Conservation (phyloP, 2,888 invertebrate species). For the Drosophila sordidula region DNA sequence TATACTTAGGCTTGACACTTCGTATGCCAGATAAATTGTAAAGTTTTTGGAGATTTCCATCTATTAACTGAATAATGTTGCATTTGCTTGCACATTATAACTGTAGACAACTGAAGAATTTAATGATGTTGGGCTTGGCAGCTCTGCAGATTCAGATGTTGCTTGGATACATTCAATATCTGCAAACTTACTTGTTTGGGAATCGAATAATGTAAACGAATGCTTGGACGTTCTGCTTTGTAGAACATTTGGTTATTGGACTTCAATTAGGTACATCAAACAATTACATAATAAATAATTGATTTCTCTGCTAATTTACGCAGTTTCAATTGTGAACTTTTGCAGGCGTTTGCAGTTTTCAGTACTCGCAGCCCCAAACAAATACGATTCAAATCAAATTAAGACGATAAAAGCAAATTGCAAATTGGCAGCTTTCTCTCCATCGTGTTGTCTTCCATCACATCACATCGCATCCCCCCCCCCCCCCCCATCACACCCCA, state of each 20-base stretch:
- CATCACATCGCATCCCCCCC: background rate
- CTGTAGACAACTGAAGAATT: no score
- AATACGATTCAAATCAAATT: constrained; percentile 74
- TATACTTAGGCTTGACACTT: no score
- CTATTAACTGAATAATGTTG: no score
- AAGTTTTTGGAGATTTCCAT: no score
- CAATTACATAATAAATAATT: constrained; percentile 68
- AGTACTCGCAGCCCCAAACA: constrained; percentile 29
- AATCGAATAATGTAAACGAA: background rate
- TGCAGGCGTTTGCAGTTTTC: constrained; percentile 18
- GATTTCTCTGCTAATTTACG: constrained; percentile 60
- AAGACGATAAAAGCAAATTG: constrained; percentile 81
- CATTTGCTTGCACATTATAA: no score
- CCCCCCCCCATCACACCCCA: background rate
- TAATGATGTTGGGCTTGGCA: background rate
- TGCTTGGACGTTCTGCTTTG: background rate
- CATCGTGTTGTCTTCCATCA: constrained; percentile 3
- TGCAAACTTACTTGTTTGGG: background rate
- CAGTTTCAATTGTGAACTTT: constrained; percentile 38
- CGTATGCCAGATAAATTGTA: no score
- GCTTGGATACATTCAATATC: background rate
- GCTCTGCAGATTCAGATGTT: background rate
- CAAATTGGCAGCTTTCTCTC: constrained; percentile 64
- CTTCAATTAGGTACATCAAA: constrained; percentile 55
- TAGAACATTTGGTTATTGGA: constrained; percentile 24